These are phyloP conservation scores for Rotaria macrura DNA, from an alignment of 2,888 invertebrate species.

Conservation along the genomic window DNA sequence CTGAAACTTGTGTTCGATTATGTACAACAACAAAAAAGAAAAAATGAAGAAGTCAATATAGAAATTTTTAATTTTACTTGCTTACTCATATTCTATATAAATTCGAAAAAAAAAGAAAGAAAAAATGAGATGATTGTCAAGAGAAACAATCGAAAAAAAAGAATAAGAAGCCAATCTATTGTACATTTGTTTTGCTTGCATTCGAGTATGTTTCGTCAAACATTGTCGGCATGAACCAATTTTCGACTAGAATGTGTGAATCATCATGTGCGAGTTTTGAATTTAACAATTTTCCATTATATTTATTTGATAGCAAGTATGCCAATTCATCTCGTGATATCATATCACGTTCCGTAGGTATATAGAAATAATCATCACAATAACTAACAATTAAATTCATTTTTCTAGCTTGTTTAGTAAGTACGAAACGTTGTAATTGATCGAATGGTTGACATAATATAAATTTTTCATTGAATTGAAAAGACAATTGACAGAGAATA, in stretches of 20 bases:
- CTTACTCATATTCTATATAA: neutral
- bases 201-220: neutral
- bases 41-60: neutral
- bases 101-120: neutral
- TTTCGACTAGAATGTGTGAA: neutral
- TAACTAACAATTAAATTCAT: neutral
- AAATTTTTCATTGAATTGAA: neutral
- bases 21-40: neutral
- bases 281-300: neutral
- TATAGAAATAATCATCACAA: constrained; percentile 13
- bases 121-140: neutral
- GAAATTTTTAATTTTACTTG: neutral
- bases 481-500: neutral
- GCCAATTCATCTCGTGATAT: neutral
- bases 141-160: neutral
- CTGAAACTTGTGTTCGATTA: neutral
- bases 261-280: neutral
- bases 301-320: neutral
- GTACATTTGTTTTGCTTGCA: neutral
- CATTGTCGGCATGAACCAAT: neutral
- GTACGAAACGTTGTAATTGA: neutral
- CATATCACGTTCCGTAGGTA: neutral
- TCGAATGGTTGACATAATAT: neutral
- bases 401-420: neutral
- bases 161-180: neutral